These are phyloP conservation scores for Chrysina gloriosa DNA, from an alignment of 2,888 invertebrate species.

Conservation along the genomic window DNA sequence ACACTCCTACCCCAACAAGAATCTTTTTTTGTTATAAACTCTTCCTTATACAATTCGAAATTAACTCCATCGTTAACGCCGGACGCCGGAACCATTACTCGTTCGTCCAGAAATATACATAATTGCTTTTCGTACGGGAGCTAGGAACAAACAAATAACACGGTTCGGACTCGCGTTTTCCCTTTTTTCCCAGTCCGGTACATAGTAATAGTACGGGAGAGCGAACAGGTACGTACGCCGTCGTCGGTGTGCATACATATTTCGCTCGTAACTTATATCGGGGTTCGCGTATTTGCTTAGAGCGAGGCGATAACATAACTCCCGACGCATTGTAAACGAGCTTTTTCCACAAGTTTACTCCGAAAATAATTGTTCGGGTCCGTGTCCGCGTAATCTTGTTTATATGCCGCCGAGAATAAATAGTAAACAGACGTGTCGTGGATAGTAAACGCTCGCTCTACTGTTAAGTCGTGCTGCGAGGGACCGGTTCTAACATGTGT, in stretches of 20 bases:
- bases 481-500: conserved; percentile 28
- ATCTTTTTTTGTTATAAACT: too few species aligned
- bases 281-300: conserved; percentile 8
- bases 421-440: conserved; percentile 35
- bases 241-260: neutral
- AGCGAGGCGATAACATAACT: conserved; percentile 11
- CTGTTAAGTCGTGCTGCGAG: neutral
- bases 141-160: too few species aligned
- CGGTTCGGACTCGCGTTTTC: too few species aligned
- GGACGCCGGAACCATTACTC: too few species aligned
- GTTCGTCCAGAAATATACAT: too few species aligned
- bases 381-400: conserved; percentile 34
- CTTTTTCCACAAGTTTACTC: conserved; percentile 8
- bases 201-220: too few species aligned
- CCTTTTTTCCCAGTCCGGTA: too few species aligned
- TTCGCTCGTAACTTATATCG: conserved; percentile 11
- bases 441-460: conserved; percentile 29
- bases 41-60: too few species aligned
- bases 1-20: too few species aligned
- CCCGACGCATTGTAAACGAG: conserved; percentile 3
- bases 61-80: too few species aligned
- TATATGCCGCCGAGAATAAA: conserved; percentile 32
- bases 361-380: conserved; percentile 32
- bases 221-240: too few species aligned
- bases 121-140: too few species aligned